A percentile compares a stretch with the other conserved stretches of the same genome.
phyloP scores from a whole-genome alignment of 2,113 vertebrate species.

The Crotalus viridis region DNA sequence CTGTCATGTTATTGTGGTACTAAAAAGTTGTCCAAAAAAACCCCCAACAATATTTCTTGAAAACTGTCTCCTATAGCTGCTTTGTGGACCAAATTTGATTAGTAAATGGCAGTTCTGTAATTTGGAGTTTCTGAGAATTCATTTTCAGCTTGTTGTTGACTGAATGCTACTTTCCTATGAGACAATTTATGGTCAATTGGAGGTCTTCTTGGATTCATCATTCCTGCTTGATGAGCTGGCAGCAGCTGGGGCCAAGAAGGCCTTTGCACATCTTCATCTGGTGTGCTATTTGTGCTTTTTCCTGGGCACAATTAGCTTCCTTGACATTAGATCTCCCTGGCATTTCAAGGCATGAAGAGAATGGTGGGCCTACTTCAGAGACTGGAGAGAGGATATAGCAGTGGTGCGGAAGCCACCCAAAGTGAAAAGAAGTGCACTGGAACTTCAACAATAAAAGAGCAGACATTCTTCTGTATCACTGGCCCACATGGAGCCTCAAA shows the following conservation, averaged over 20 bases:
- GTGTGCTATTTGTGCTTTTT: neutral
- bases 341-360: neutral
- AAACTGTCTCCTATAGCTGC: neutral
- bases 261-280: neutral
- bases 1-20: neutral
- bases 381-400: neutral
- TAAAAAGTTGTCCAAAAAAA: neutral
- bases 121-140: neutral
- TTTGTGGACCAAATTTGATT: neutral
- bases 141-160: neutral
- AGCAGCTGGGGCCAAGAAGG: neutral
- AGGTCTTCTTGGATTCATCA: neutral
- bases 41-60: neutral
- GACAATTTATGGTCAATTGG: neutral
- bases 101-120: neutral
- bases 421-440: no score
- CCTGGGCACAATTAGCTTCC: neutral
- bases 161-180: neutral
- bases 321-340: neutral
- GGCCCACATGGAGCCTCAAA: neutral
- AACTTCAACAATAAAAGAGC: neutral
- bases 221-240: neutral
- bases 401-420: neutral
- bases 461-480: neutral
- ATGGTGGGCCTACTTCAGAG: neutral